Conservation (phyloP, 2,888 invertebrate species). For the Linnaemya vulpina region DNA sequence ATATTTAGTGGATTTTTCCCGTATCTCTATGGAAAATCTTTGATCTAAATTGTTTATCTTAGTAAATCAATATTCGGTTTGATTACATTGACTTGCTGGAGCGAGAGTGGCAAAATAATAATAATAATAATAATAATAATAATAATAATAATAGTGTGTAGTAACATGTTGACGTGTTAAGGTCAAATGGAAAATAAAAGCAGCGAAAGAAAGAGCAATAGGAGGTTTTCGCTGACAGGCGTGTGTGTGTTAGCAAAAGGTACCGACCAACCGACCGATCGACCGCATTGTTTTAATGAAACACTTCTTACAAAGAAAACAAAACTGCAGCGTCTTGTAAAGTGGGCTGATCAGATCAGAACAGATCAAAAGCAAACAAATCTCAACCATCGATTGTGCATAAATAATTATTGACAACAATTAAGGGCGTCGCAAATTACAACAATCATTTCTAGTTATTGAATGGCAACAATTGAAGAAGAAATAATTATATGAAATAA, state of each 20-base stretch:
- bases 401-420: background rate
- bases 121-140: conserved; percentile 41
- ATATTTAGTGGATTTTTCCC: background rate
- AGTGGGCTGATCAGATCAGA: conserved; percentile 24
- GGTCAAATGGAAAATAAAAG: conserved; percentile 53
- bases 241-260: background rate
- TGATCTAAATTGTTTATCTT: conserved; percentile 71
- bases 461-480: no score
- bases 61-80: conserved; percentile 70
- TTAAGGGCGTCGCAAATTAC: background rate
- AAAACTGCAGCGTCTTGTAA: conserved; percentile 4
- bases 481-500: no score
- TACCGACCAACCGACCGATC: background rate
- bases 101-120: conserved; percentile 57
- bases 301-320: background rate
- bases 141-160: conserved; percentile 45
- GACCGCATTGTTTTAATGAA: conserved; percentile 11
- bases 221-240: conserved; percentile 33
- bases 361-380: conserved; percentile 22
- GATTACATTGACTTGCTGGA: conserved; percentile 62
- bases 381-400: conserved; percentile 13
- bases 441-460: background rate
- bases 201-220: conserved; percentile 9
- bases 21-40: conserved; percentile 63
- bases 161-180: conserved; percentile 51